These are phyloP conservation scores for Clamator glandarius DNA, from an alignment of 2,797 vertebrate species.

Conservation along the genomic window DNA sequence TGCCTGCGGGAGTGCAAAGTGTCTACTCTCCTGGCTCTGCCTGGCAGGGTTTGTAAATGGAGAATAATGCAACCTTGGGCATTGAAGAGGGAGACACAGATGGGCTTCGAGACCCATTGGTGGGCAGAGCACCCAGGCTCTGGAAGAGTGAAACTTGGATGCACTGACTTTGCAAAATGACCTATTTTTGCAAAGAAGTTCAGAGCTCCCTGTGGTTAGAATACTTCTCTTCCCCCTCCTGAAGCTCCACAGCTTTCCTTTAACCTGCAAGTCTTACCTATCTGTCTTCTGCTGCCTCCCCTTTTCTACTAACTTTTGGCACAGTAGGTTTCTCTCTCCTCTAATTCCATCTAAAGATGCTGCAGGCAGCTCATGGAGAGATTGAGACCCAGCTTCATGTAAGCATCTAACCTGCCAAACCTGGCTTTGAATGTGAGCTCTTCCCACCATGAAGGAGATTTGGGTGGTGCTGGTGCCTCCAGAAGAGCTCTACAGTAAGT, in stretches of 20 bases:
- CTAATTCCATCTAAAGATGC: neutral
- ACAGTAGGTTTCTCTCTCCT: neutral
- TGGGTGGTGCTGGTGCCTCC: neutral
- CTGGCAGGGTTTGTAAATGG: neutral
- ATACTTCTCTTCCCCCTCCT: neutral
- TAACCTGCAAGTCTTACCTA: neutral
- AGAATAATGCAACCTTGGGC: neutral
- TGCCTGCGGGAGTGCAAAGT: accelerated
- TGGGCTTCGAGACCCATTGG: accelerated
- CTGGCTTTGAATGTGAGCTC: neutral
- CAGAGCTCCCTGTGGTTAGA: neutral
- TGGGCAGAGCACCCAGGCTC: neutral
- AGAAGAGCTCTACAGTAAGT: neutral
- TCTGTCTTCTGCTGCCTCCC: neutral
- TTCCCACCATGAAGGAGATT: neutral
- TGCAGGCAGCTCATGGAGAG: neutral
- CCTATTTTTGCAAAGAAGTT: neutral
- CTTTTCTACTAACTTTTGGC: neutral
- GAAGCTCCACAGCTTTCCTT: neutral
- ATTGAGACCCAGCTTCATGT: neutral
- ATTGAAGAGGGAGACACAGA: neutral
- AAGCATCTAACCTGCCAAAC: neutral
- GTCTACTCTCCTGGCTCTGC: neutral
- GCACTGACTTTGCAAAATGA: neutral
- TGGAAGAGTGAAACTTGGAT: neutral